Conservation (phyloP, 2,113 vertebrate genomes). For the Limanda limanda region DNA sequence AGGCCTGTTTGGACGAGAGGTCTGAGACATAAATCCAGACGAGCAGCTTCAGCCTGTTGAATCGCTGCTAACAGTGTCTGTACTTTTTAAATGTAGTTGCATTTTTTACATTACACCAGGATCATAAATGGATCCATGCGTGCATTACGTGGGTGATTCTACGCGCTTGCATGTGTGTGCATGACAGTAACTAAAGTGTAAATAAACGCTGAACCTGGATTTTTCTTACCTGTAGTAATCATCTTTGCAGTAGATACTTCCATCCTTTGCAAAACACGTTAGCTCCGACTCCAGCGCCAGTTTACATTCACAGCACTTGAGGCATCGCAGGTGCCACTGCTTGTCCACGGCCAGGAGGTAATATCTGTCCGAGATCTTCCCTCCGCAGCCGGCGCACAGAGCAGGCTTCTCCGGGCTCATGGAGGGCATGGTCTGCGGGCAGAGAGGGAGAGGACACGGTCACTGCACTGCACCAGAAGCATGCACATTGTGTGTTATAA, state of each 20-base stretch:
- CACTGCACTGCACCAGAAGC: neutral
- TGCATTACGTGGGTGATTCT: neutral
- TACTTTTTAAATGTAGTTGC: no score
- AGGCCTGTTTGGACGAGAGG: conserved; percentile 26
- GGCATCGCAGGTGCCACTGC: conserved; percentile 98
- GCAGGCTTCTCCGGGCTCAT: conserved; percentile 98
- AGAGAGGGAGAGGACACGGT: conserved; percentile 6
- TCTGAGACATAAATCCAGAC: conserved; percentile 22
- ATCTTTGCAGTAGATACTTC: conserved; percentile 99
- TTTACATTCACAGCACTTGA: conserved; percentile 99
- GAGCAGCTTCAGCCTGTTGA: conserved; percentile 33
- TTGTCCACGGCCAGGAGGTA: conserved; percentile 99
- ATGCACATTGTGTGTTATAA: neutral
- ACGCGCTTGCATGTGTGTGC: neutral
- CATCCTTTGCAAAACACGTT: conserved; percentile 99
- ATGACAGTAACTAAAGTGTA: no score
- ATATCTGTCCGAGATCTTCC: conserved; percentile 98
- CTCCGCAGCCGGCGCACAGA: conserved; percentile 96
- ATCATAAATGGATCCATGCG: neutral
- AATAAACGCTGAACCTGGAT: conserved; percentile 20
- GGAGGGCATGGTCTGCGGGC: conserved; percentile 91
- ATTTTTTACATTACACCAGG: neutral
- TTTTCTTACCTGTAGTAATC: conserved; percentile 97
- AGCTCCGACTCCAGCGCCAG: conserved; percentile 97
- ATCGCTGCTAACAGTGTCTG: neutral